Evolutionary conservation across 2,888 invertebrate species (phyloP), one percentile per base, ranked within the genome.

Genomic region (Alloplasta piceator): DNA sequence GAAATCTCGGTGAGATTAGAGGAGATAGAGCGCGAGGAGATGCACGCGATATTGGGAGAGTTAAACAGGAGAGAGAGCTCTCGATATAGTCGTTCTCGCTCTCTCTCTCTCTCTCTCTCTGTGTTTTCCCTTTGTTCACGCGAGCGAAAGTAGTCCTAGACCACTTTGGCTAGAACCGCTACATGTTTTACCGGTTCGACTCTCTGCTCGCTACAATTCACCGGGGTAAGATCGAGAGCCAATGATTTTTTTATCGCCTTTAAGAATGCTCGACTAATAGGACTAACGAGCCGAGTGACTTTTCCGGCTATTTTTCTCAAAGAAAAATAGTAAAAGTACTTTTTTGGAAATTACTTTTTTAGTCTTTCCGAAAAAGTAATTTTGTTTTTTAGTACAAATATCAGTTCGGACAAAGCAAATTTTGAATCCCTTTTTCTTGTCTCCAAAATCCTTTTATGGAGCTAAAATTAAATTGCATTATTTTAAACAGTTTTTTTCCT

Each of bases 121-220:
- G 63, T 56, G 76, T 76, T 80, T 73, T 77, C 61, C 77, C 80
- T 80, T 80, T 80, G 80, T 80, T 80, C 76, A 77, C 68, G 68
- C 72, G 76, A 77, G 77, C 73, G 80, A 80, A 80, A 80, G 80
- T 80, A 80, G 80, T 77, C 72, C 77, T 60, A 68, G 67, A 9
- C 75, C 55, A 67, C 56, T 72, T 76, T 67, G 52, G 67, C 55
- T 73, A 43, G 61, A 72, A 50, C 46, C 36, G 50, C 76, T 58
- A 50, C 43, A 41, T 41, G 61, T 61, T 46, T 26, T 63, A 76
- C 60, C 80, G 46, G 67, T 80, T 72, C 61, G 63, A n/a, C n/a
- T n/a, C n/a, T 38, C 58, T 52, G 56, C 64, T 74, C 63, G 46
- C 58, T 50, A 77, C 72, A 50, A 72, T 76, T 80, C 73, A 77